Base-by-base conservation (phyloP, 2,113 vertebrate species). In the Tragelaphus scriptus region DNA sequence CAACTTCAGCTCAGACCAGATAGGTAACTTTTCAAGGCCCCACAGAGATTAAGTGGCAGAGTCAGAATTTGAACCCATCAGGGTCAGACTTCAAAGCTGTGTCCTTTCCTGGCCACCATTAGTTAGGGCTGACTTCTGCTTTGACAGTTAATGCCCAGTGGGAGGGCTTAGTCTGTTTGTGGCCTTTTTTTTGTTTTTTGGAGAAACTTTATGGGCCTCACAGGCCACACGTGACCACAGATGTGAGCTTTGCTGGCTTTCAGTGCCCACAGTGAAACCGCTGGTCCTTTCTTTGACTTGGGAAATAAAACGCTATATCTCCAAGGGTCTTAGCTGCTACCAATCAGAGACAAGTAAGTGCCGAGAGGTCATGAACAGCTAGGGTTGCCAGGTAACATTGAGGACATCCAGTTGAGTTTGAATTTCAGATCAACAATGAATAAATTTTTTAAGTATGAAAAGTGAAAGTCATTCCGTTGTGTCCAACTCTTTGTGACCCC, bases 1-100 rank as follows among this genome's bases (percentile, higher is more conserved):
- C 51, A 4, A 77, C 94, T 85, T 40, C 21, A 4, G 95, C 71
- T 95, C 82, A 71, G 91, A 71, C 84, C 87, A 47, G 30, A 58
- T 59, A 63, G 77, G 81, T 91, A 89, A 92, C 84, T 93, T 94
- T 84, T 91, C 71, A 11, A 25, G n/a, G 56, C 92, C 90, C 0
- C 94, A 55, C 91, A 95, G 96, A 85, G 92, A 92, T 88, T 92
- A 28, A 95, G 92, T 93, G 97, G 86, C 89, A 47, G 36, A 96
- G 75, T 8, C 23, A 47, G 59, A 71, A 97, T 95, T 97, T 71
- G 91, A 93, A 65, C 58, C 94, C n/a, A 23, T 15, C 21, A 5
- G 90, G 63, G 71, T 47, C 75, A 30, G 75, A 79, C 97, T 94
- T 90, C 17, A 75, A 0, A 88, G 44, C 71, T 44, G 30, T 92